Base-by-base conservation (phyloP, 2,113 vertebrate genomes). In the Ctenodactylus gundi region DNA sequence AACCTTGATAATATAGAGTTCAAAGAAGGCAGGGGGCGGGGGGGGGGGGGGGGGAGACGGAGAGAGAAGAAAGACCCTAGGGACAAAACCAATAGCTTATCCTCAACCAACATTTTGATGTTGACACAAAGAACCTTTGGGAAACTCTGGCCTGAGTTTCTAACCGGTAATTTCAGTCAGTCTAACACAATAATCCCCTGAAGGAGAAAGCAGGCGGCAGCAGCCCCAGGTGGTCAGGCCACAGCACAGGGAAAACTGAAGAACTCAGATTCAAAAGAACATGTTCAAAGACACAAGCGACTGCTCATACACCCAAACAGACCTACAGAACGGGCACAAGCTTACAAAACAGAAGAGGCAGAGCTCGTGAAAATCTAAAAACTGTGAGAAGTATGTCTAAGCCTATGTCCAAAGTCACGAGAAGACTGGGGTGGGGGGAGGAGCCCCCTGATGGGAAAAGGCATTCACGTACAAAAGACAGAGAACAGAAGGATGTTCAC, bases 391-490 rank as follows among this genome's bases (percentile, higher is more conserved):
- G 23, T 0, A 6, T 6, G 75, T 25, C 44, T 25, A 39, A 84
- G 36, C n/a, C 64, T 34, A 23, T 0, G 39, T 1, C 25, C 77
- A 70, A 53, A 90, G 81, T 58, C 73, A 0, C 7, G 25, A 70
- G 41, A 68, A 9, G 49, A 51, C 31, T 23, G 64, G 57, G 12
- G 23, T 13, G 36, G 8, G 89, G 34, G 36, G 31, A 29, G n/a
- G 0, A 1, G n/a, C 1, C 34, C 18, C n/a, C 4, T 7, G 7
- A 1, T 14, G 7, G 41, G 13, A 27, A 57, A 36, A 67, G 65
- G 58, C 20, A 36, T 21, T 68, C 17, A 25, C 4, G 46, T 4
- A 78, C 70, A 39, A 4, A 72, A 57, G 53, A 53, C 51, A 65
- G 29, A 46, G 12, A 46, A 27, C 1, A 29, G 29, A 18, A 7